A percentile compares a stretch with the other conserved stretches of the same genome.
phyloP scores from a whole-genome alignment of 1,140 invertebrate species.

The fruit fly (Drosophila melanogaster) region DNA sequence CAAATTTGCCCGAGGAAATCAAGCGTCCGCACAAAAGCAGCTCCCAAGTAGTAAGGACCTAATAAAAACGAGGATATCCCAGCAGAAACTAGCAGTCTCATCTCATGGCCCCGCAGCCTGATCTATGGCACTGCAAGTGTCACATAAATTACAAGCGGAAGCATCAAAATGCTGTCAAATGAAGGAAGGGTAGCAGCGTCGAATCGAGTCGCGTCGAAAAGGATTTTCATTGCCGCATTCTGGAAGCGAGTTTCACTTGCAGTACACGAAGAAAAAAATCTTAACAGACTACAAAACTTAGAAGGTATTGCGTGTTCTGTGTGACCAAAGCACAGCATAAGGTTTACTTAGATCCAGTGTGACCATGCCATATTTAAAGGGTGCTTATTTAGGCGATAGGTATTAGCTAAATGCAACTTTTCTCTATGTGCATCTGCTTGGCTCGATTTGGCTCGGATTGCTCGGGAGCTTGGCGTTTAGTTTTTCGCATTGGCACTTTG shows the following conservation, averaged over 20 bases:
- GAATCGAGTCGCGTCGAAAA: conserved; percentile 50
- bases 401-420: too few relatives aligned
- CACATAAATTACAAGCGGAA: conserved; percentile 82
- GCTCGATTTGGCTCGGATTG: conserved; percentile 28
- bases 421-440: conserved; percentile 25
- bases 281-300: neutral
- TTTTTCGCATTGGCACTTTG: conserved; percentile 77
- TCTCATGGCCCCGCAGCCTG: conserved; percentile 51
- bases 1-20: conserved; percentile 64
- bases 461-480: conserved; percentile 67
- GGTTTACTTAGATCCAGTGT: neutral
- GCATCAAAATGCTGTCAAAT: conserved; percentile 78
- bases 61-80: conserved; percentile 65
- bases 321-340: neutral
- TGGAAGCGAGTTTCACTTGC: conserved; percentile 42
- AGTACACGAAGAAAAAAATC: conserved; percentile 4
- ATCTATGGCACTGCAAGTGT: conserved; percentile 79
- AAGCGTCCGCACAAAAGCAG: conserved; percentile 43
- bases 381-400: neutral
- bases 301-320: neutral
- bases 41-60: conserved; percentile 39
- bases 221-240: conserved; percentile 68
- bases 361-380: neutral
- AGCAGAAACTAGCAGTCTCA: conserved; percentile 42
- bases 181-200: conserved; percentile 17